phyloP scores from a whole-genome alignment of 2,113 vertebrate genomes.

The Tricholaema leucomelas region DNA sequence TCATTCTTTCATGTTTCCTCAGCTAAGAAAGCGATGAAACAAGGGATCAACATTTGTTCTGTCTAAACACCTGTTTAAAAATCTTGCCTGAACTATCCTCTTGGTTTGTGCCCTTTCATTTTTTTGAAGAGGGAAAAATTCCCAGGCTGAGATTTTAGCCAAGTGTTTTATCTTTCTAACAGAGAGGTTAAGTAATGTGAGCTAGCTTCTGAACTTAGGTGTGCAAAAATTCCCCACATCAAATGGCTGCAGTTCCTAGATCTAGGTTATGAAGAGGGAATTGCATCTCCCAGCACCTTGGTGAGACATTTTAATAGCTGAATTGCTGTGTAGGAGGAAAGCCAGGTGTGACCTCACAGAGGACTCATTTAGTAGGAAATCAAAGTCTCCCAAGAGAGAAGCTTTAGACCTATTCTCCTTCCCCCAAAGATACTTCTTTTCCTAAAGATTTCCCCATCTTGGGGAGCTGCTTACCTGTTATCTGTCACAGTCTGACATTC shows the following conservation, averaged over 20 bases:
- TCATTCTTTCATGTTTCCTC: neutral
- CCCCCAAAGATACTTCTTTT: neutral
- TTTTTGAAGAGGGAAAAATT: neutral
- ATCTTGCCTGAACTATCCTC: neutral
- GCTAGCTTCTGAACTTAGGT: neutral
- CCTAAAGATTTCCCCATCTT: neutral
- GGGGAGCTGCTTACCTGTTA: neutral
- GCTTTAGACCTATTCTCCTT: neutral
- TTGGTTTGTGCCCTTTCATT: neutral
- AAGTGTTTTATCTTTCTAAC: neutral
- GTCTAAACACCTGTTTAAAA: neutral
- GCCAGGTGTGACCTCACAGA: neutral
- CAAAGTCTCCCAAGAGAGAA: neutral
- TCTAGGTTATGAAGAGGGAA: neutral
- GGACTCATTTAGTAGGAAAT: neutral
- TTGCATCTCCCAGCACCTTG: neutral
- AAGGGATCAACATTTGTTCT: neutral
- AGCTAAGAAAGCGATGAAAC: neutral
- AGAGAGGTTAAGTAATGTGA: neutral
- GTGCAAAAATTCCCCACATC: neutral
- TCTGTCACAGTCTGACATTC: neutral
- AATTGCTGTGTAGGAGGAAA: neutral
- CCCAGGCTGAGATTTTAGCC: neutral
- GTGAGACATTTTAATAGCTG: neutral
- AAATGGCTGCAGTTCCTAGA: neutral